Conservation (phyloP, 2,888 invertebrate species). For the Plagodis pulveraria region DNA sequence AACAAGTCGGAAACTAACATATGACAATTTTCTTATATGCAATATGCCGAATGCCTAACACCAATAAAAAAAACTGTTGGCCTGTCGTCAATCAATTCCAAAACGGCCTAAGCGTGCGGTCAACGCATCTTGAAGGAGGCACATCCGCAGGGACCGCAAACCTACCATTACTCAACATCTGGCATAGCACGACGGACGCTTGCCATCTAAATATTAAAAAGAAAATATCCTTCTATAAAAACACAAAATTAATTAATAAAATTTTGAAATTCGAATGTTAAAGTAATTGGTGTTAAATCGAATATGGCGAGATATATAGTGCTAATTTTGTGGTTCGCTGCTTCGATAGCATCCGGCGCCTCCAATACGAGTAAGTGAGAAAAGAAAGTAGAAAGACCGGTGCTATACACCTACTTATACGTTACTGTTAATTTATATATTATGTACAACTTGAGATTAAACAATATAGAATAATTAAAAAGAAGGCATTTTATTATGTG, state of each 20-base stretch:
- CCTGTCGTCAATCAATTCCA: constrained; percentile 17
- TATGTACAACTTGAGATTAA: too few relatives aligned
- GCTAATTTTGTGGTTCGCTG: constrained; percentile 62
- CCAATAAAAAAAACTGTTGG: constrained; percentile 9
- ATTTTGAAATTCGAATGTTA: not conserved
- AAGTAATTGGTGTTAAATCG: not conserved
- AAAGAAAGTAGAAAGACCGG: constrained; percentile 70
- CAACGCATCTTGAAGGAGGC: constrained; percentile 59
- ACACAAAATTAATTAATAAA: not conserved
- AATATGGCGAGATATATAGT: constrained; percentile 66
- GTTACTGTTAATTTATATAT: too few relatives aligned
- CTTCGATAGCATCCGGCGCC: constrained; percentile 60
- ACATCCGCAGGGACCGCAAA: constrained; percentile 41
- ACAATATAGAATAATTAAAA: too few relatives aligned
- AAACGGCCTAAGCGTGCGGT: constrained; percentile 45
- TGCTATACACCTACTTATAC: constrained; percentile 15
- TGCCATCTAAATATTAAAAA: constrained; percentile 38
- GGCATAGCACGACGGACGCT: constrained; percentile 64
- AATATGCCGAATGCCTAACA: too few relatives aligned
- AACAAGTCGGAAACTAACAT: too few relatives aligned
- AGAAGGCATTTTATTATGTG: too few relatives aligned
- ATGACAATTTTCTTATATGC: too few relatives aligned
- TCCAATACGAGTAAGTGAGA: constrained; percentile 75
- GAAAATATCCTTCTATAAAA: not conserved
- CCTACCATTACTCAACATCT: constrained; percentile 65